Evolutionary conservation across 2,113 vertebrate species (phyloP).

Genomic region (Callipepla californica): DNA sequence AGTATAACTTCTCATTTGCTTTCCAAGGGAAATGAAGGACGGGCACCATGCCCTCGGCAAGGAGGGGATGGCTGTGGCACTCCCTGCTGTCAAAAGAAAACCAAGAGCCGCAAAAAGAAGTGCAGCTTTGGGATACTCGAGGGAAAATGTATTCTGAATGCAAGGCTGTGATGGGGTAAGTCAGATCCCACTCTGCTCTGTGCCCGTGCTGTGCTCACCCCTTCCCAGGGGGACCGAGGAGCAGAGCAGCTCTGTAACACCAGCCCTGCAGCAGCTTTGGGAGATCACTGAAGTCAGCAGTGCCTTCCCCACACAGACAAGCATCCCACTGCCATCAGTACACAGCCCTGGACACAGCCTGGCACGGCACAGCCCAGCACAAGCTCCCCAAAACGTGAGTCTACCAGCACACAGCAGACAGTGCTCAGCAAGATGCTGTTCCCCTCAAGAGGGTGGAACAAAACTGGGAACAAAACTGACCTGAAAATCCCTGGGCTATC

Average conservation of each 20-base stretch:
- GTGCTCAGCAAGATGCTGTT: neutral
- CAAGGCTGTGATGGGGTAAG: neutral
- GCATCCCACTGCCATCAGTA: neutral
- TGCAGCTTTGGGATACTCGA: neutral
- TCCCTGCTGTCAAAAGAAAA: neutral
- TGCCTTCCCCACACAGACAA: too few relatives aligned
- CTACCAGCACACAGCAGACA: neutral
- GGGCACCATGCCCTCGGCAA: neutral
- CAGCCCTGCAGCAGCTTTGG: neutral
- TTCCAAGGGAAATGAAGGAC: neutral
- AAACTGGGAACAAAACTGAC: too few relatives aligned
- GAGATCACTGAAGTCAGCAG: neutral
- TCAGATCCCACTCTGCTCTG: neutral
- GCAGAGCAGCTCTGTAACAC: neutral
- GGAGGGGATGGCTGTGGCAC: neutral
- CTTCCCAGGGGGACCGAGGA: neutral
- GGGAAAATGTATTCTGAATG: neutral
- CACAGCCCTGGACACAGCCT: neutral
- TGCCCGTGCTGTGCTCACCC: too few relatives aligned
- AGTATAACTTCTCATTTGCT: conserved; percentile 3
- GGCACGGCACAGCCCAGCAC: neutral
- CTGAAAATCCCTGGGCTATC: neutral
- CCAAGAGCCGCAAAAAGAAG: neutral
- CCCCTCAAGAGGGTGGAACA: neutral
- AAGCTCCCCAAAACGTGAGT: neutral